Evolutionary conservation across 2,888 invertebrate genomes (phyloP).

Genomic region (Odontothrips loti): DNA sequence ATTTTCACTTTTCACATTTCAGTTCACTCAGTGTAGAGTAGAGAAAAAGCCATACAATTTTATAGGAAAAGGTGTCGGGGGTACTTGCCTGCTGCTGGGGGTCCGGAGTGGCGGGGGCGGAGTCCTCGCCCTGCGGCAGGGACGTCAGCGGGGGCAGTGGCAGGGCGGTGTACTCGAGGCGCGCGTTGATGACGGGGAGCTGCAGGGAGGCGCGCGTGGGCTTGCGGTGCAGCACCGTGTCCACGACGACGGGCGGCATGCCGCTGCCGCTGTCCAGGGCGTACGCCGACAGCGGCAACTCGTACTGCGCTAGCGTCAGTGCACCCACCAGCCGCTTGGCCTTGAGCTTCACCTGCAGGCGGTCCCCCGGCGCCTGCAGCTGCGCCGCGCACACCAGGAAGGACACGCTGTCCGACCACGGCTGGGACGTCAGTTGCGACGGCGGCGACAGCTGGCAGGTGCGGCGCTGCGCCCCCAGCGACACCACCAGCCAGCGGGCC

Average conservation of each 20-base stretch:
- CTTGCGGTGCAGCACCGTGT: slow-evolving; percentile 47
- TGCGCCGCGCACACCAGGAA: slow-evolving; percentile 50
- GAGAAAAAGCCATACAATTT: too few species aligned
- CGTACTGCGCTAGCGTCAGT: slow-evolving; percentile 50
- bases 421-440: slow-evolving; percentile 34
- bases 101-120: slow-evolving; percentile 36
- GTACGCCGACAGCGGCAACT: slow-evolving; percentile 48
- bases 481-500: slow-evolving; percentile 46
- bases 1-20: too few species aligned
- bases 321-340: slow-evolving; percentile 51
- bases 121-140: slow-evolving; percentile 43
- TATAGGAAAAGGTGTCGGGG: too few species aligned
- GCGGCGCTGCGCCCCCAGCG: slow-evolving; percentile 45
- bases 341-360: slow-evolving; percentile 50
- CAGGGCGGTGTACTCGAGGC: slow-evolving; percentile 49
- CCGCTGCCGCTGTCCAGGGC: slow-evolving; percentile 44
- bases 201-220: slow-evolving; percentile 29
- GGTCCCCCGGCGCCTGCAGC: slow-evolving; percentile 42
- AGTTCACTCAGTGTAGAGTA: too few species aligned
- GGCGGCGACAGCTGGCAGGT: neutral
- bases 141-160: slow-evolving; percentile 48
- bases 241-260: slow-evolving; percentile 45
- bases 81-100: neutral
- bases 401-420: slow-evolving; percentile 51
- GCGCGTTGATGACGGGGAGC: slow-evolving; percentile 44